phyloP scores from a whole-genome alignment of 1,140 invertebrate genomes.

The Bombyx mandarina region DNA sequence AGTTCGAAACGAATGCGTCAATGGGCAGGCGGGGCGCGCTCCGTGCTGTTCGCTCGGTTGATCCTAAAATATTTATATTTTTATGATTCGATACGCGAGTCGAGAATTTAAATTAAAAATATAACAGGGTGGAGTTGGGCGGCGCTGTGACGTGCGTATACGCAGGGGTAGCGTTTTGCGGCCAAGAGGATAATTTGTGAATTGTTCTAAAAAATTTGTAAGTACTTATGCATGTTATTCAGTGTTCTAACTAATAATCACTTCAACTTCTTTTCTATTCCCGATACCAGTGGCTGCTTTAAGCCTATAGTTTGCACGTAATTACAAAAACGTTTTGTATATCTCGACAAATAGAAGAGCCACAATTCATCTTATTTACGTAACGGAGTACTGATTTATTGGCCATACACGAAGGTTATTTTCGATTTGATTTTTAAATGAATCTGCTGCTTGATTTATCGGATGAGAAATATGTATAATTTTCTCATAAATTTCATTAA shows the following conservation, averaged over 20 bases:
- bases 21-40: constrained; percentile 49
- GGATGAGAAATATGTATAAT: constrained; percentile 2
- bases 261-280: too few relatives aligned
- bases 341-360: too few relatives aligned
- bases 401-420: neutral
- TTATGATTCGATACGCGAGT: constrained; percentile 59
- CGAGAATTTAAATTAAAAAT: constrained; percentile 65
- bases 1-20: constrained; percentile 67
- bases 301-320: too few relatives aligned
- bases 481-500: constrained; percentile 4
- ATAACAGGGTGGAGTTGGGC: constrained; percentile 34
- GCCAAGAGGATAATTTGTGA: constrained; percentile 30
- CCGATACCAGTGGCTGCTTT: too few relatives aligned
- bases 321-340: too few relatives aligned
- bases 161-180: constrained; percentile 26
- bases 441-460: constrained; percentile 4
- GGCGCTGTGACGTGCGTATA: constrained; percentile 43
- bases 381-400: too few relatives aligned
- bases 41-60: constrained; percentile 47
- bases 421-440: constrained; percentile 3
- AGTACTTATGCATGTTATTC: constrained; percentile 1
- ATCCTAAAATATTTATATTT: constrained; percentile 66
- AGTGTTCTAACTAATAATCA: neutral
- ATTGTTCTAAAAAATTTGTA: constrained; percentile 14
- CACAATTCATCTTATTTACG: too few relatives aligned